These are phyloP conservation scores for Biston stratarius DNA, from an alignment of 2,888 invertebrate species.

Conservation along the genomic window DNA sequence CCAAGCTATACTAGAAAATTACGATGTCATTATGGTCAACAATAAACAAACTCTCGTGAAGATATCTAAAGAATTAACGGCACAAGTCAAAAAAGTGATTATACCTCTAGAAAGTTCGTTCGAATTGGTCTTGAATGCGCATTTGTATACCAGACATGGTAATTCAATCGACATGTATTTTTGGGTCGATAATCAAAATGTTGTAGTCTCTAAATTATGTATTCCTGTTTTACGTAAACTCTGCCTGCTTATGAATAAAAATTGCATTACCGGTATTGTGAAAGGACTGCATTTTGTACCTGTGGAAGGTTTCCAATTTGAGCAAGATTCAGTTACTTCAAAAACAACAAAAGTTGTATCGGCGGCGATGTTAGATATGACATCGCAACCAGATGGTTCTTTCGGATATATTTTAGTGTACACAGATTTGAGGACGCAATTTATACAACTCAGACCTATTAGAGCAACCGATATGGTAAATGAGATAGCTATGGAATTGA, in stretches of 20 bases:
- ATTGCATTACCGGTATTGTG: not conserved
- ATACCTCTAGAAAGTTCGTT: slow-evolving; percentile 17
- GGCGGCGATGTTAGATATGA: slow-evolving; percentile 17
- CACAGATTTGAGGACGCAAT: slow-evolving; percentile 9
- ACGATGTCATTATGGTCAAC: slow-evolving; percentile 1
- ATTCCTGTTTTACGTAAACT: not conserved
- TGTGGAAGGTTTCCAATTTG: no score
- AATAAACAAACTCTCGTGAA: not conserved
- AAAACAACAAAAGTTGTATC: not conserved
- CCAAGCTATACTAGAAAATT: not conserved
- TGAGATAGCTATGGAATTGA: slow-evolving; percentile 19
- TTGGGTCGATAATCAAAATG: not conserved
- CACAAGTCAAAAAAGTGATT: not conserved
- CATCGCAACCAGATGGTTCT: not conserved
- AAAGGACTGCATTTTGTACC: not conserved
- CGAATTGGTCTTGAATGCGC: slow-evolving; percentile 10
- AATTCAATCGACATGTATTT: not conserved
- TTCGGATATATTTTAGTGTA: slow-evolving; percentile 3
- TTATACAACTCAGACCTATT: slow-evolving; percentile 19
- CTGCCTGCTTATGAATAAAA: not conserved
- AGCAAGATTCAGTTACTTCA: no score
- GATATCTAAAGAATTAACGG: not conserved
- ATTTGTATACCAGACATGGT: slow-evolving; percentile 13
- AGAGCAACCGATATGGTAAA: not conserved
- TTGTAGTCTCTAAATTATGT: not conserved